Base-by-base conservation (phyloP, 2,797 vertebrate genomes). In the Cyclura pinguis region DNA sequence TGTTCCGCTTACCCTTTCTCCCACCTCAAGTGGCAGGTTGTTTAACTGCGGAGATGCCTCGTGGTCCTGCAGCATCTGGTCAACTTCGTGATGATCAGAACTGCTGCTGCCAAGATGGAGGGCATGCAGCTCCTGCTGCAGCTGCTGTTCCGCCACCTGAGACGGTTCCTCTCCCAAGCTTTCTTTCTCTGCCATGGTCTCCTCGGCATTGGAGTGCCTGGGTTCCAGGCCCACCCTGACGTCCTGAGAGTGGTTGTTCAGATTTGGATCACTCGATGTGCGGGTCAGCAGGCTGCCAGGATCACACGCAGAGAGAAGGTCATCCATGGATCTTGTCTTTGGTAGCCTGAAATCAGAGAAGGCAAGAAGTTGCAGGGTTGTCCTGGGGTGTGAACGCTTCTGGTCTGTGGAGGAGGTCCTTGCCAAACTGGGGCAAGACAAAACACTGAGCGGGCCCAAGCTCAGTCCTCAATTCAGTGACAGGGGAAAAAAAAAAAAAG, bases 241-340 rank as follows among this genome's bases (percentile, higher is more conserved):
- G 77, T 99, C 99, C 95, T 98, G 98, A 96, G 98, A 99, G 97
- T 99, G 99, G 96, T 99, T 99, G 93, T 99, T 99, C 93, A 99
- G 97, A 96, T 99, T 99, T 20, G 99, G 99, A 94, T 99, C 99
- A n/a, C 99, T 99, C 72, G 99, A 99, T 0, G 98, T 99, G 64
- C 99, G 98, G 0, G 98, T 99, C 93, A 99, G 96, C 0, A 98
- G 97, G 87, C 98, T 97, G 88, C 98, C 98, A 90, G 98, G 99
- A 92, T 99, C 99, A 84, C 98, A 98, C 24, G 98, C 98, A 47
- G 98, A 98, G 92, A 99, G 96, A 90, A 99, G 97, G 96, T 99
- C 98, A 92, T 99, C 99, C 99, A 99, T 97, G 62, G 99, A 99
- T 92, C 99, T 98, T 2, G 99, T 99, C 97, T 99, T 99, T 86